Base-by-base conservation (phyloP, 2,888 invertebrate genomes). In the Lypha dubia region DNA sequence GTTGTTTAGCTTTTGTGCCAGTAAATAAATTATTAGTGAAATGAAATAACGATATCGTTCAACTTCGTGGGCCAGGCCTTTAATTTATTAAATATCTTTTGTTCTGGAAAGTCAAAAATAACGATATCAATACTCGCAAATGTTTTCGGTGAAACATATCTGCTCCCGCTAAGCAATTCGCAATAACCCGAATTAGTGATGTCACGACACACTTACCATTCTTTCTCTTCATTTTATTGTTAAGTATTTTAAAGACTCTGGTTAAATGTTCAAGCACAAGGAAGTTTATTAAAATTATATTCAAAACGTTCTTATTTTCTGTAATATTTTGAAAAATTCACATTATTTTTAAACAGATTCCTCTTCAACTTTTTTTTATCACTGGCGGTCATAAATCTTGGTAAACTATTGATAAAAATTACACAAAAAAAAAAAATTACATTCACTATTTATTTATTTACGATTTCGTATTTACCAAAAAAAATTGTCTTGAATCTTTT, bases 321-420 rank as follows among this genome's bases (percentile, higher is more conserved):
- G 5, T 1, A 60, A 41, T 5, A 28, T 28, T 9, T 13, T 32
- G 1, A 1, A 6, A 49, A 62, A 17, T 28, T 53, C 28, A 53
- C 41, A 44, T n/a, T 32, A 35, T 32, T 56, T 46, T 58, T 20
- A n/a, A 1, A 44, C 5, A 24, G 46, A 28, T 44, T 44, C 2
- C 5, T 9, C 3, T 35, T 15, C 4, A 44, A 46, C 8, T 1
- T 4, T 1, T 4, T 58, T 46, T 53, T 44, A n/a, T 20, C 9
- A 63, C 51, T 60, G 41, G 24, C 67, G 24, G 3, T 53, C 20
- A 79, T 68, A 51, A 68, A 68, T 62, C 62, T 76, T 44, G 15
- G 5, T 35, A 24, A 56, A 56, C 53, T 53, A 46, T 65, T 58
- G 49, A 60, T 53, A 17, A 8, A 32, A 2, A 17, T 28, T 24